A percentile compares a stretch with the other conserved stretches of the same genome.
These are phyloP conservation scores for Vombatus ursinus DNA, from an alignment of 2,113 vertebrate species.

Conservation along the genomic window DNA sequence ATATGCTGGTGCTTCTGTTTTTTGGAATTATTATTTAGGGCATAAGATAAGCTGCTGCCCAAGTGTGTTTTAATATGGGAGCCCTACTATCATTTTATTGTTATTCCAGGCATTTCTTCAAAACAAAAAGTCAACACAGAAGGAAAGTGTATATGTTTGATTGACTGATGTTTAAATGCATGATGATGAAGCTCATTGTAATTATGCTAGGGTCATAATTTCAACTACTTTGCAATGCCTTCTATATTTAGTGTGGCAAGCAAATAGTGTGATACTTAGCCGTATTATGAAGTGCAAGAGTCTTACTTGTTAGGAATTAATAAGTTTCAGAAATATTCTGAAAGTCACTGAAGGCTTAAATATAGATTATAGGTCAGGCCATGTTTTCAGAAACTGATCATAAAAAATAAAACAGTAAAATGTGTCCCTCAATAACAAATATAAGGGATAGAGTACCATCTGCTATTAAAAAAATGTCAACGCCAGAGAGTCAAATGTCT, in stretches of 20 bases:
- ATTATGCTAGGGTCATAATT: constrained; percentile 71
- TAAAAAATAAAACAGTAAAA: background rate
- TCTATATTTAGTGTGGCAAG: constrained; percentile 74
- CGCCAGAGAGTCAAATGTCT: background rate
- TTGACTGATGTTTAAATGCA: constrained; percentile 52
- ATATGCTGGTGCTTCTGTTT: background rate
- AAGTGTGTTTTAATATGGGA: constrained; percentile 57
- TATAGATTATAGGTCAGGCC: constrained; percentile 66
- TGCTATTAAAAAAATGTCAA: background rate
- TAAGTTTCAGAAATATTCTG: constrained; percentile 64
- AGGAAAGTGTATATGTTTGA: constrained; percentile 45
- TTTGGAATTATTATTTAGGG: constrained; percentile 27
- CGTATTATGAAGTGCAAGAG: constrained; percentile 70
- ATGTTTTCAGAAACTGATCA: background rate
- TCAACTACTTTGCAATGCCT: constrained; percentile 62
- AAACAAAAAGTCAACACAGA: constrained; percentile 73
- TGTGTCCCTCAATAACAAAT: background rate
- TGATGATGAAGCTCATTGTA: constrained; percentile 54
- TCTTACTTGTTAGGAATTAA: constrained; percentile 73
- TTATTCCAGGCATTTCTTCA: constrained; percentile 70
- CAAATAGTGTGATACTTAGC: constrained; percentile 67
- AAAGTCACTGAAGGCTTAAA: constrained; percentile 68
- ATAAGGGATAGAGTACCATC: background rate
- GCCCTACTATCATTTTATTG: constrained; percentile 53
- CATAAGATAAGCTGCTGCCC: constrained; percentile 47